A percentile compares a stretch with the other conserved stretches of the same genome.
phyloP scores from a whole-genome alignment of 2,888 invertebrate genomes.

The Ommatoiulus sabulosus region DNA sequence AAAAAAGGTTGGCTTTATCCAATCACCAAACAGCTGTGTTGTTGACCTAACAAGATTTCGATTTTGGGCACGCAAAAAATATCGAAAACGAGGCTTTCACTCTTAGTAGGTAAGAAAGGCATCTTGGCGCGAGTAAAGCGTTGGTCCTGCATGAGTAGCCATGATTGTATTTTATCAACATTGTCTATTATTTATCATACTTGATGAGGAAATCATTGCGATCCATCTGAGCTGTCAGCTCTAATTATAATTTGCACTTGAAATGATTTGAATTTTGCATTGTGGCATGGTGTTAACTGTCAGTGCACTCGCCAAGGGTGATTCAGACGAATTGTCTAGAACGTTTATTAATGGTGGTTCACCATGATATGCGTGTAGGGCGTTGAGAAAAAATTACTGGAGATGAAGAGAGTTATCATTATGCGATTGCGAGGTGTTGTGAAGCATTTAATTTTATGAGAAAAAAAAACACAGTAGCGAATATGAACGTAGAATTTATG shows the following conservation, averaged over 20 bases:
- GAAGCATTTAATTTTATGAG: too few species aligned
- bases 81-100: slow-evolving; percentile 25
- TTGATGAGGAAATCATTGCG: neutral
- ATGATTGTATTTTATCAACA: slow-evolving; percentile 39
- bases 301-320: neutral
- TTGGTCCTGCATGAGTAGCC: neutral
- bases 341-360: neutral
- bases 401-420: too few species aligned
- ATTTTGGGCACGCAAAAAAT: slow-evolving; percentile 42
- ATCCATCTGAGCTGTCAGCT: neutral
- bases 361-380: neutral
- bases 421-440: too few species aligned
- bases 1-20: slow-evolving; percentile 45
- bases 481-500: too few species aligned
- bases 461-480: too few species aligned
- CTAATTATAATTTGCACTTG: slow-evolving; percentile 11
- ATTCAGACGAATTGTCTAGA: neutral
- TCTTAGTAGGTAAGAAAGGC: neutral
- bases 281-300: neutral
- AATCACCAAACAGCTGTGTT: slow-evolving; percentile 51
- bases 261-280: neutral
- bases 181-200: neutral
- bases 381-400: too few species aligned
- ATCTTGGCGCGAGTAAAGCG: too few species aligned
- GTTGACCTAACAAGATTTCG: slow-evolving; percentile 47